A percentile compares a stretch with the other conserved stretches of the same genome.
Evolutionary conservation across 1,140 invertebrate genomes (phyloP).

Genomic region (Cherax destructor): DNA sequence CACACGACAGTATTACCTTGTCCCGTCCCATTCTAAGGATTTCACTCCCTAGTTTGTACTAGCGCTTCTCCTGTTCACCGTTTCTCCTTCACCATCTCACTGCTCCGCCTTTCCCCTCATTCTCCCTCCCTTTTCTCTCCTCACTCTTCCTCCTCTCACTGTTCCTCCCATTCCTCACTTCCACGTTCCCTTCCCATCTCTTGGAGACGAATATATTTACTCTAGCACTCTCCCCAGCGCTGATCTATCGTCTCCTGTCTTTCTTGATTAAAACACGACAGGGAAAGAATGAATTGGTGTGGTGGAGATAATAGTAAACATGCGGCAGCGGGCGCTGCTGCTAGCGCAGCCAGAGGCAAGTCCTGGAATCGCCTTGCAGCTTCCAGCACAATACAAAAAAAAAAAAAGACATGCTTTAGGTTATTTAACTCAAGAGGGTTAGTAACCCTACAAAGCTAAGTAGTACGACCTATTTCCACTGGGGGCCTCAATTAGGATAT

Average conservation of each 20-base stretch:
- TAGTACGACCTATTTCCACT: too few species aligned
- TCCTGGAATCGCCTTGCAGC: too few species aligned
- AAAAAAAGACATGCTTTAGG: too few species aligned
- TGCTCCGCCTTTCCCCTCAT: neutral
- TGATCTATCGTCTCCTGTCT: constrained; percentile 55
- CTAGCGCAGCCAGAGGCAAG: neutral
- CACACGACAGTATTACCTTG: constrained; percentile 1
- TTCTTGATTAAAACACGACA: constrained; percentile 54
- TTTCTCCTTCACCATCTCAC: neutral
- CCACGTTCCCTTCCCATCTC: neutral
- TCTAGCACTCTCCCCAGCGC: constrained; percentile 18
- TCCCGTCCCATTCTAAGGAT: neutral
- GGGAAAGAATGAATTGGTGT: constrained; percentile 36
- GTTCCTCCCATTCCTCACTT: neutral
- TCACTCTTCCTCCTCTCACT: neutral
- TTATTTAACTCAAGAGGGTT: too few species aligned
- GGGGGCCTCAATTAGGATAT: too few species aligned
- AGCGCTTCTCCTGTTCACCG: neutral
- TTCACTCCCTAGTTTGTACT: neutral
- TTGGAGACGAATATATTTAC: constrained; percentile 32
- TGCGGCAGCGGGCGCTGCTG: neutral
- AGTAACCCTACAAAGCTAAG: too few species aligned
- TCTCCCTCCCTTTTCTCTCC: neutral
- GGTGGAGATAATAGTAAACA: constrained; percentile 9
- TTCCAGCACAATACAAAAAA: too few species aligned